A percentile compares a stretch with the other conserved stretches of the same genome.
Conservation (phyloP, 2,797 vertebrate genomes). For the Protosalanx chinensis region DNA sequence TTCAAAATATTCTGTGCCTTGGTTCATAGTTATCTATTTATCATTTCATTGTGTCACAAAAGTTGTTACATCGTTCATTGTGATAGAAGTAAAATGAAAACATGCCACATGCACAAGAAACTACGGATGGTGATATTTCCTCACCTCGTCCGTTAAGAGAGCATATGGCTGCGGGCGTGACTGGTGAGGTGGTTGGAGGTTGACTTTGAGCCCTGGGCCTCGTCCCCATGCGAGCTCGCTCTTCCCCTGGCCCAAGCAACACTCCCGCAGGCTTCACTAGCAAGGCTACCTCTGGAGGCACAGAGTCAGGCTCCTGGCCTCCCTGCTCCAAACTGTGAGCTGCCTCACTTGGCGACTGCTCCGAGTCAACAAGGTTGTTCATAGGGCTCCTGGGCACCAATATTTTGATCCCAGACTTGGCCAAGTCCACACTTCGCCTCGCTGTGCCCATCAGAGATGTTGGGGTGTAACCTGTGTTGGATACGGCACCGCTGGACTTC, state of each 20-base stretch:
- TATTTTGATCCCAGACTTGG: constrained; percentile 94
- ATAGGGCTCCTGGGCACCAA: constrained; percentile 96
- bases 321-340: constrained; percentile 83
- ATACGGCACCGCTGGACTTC: constrained; percentile 66
- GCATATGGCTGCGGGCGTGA: constrained; percentile 78
- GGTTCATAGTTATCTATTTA: too few species aligned
- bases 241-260: constrained; percentile 84
- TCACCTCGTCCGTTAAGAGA: constrained; percentile 85
- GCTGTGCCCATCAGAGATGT: constrained; percentile 64
- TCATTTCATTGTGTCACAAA: too few species aligned
- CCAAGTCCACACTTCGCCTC: constrained; percentile 88
- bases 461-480: neutral
- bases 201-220: constrained; percentile 82
- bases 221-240: constrained; percentile 94
- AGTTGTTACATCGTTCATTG: too few species aligned
- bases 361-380: constrained; percentile 80
- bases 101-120: neutral
- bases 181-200: constrained; percentile 69
- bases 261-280: constrained; percentile 83
- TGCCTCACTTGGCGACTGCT: constrained; percentile 86
- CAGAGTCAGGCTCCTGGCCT: constrained; percentile 83
- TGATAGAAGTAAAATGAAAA: too few species aligned
- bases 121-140: constrained; percentile 17
- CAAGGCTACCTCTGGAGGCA: constrained; percentile 87
- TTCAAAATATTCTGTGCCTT: too few species aligned